phyloP scores from a whole-genome alignment of 2,113 vertebrate species.

The Dascyllus trimaculatus region DNA sequence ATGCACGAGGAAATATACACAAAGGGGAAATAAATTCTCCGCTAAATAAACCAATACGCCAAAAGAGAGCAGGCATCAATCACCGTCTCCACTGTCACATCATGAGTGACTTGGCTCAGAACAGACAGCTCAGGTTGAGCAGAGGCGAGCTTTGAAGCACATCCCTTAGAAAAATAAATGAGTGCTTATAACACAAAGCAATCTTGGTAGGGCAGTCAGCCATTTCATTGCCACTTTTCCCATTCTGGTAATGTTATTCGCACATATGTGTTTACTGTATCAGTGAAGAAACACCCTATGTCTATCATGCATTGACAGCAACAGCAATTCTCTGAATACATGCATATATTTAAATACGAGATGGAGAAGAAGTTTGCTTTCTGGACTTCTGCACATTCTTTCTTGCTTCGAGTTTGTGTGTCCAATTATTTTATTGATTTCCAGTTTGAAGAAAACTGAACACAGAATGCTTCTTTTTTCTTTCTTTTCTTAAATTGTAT shows the following conservation, averaged over 20 bases:
- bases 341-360: too few species aligned
- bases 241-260: neutral
- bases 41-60: constrained; percentile 68
- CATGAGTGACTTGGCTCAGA: constrained; percentile 44
- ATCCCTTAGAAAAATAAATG: constrained; percentile 52
- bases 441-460: too few species aligned
- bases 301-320: neutral
- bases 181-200: constrained; percentile 41
- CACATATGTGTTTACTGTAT: constrained; percentile 1
- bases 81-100: constrained; percentile 65
- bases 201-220: constrained; percentile 33
- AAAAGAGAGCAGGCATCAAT: constrained; percentile 72
- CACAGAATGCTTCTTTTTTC: too few species aligned
- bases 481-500: neutral
- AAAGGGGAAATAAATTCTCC: constrained; percentile 10
- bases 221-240: constrained; percentile 15
- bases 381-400: neutral
- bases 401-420: constrained; percentile 1
- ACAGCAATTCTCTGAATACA: too few species aligned
- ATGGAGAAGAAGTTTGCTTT: neutral
- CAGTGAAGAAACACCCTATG: neutral
- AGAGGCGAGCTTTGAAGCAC: constrained; percentile 43
- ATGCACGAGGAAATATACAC: neutral
- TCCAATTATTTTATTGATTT: neutral
- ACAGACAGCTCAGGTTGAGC: constrained; percentile 68